Conservation (phyloP, 2,113 vertebrate species). For the Pomatostomus ruficeps region DNA sequence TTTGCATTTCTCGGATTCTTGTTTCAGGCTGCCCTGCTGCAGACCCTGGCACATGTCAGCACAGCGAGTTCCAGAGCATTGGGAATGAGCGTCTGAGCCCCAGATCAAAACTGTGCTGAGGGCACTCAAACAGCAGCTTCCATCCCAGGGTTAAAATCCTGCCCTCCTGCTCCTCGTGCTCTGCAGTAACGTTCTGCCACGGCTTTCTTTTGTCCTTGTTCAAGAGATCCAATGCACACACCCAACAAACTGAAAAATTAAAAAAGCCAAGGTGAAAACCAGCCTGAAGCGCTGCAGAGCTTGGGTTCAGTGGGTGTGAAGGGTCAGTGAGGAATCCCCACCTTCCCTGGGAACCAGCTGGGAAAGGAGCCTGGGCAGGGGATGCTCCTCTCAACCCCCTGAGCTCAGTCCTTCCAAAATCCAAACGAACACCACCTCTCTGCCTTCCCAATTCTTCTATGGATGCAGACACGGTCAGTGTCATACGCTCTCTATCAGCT, state of each 20-base stretch:
- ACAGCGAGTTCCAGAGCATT: not conserved
- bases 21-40: not conserved
- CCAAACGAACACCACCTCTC: not conserved
- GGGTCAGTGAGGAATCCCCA: not conserved
- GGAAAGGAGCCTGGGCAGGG: rapidly evolving
- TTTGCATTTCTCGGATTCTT: not conserved
- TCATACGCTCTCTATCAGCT: not conserved
- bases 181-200: not conserved
- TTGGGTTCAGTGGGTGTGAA: rapidly evolving
- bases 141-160: not conserved
- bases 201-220: not conserved
- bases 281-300: not conserved
- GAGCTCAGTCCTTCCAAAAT: not conserved
- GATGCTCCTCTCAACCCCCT: not conserved
- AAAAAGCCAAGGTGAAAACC: not conserved
- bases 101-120: not conserved
- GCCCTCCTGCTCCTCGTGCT: not conserved
- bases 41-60: not conserved
- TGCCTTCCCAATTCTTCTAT: not conserved
- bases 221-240: not conserved
- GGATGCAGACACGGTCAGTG: rapidly evolving
- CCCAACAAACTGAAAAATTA: not conserved
- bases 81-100: not conserved
- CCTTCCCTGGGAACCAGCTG: not conserved
- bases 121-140: not conserved